Conservation (phyloP, 2,113 vertebrate genomes). For the Oncorhynchus mykiss region DNA sequence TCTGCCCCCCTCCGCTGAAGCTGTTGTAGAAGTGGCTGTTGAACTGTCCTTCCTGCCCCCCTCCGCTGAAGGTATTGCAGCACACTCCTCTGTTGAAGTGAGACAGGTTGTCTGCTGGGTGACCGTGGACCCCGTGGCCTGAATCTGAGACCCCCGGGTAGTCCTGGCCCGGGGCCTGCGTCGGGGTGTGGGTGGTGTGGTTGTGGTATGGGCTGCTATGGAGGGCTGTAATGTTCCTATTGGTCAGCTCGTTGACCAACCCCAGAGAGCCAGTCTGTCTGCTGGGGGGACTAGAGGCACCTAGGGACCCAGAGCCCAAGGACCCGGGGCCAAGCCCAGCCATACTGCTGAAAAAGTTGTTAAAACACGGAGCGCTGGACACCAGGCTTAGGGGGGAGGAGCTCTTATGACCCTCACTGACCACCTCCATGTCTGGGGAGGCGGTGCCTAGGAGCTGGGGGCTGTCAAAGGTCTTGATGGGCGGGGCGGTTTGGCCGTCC, state of each 20-base stretch:
- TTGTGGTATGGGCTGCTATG: constrained; percentile 57
- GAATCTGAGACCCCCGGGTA: constrained; percentile 1
- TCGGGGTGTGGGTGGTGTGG: constrained; percentile 45
- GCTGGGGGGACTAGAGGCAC: constrained; percentile 48
- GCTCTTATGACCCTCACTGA: constrained; percentile 74
- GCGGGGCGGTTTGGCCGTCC: constrained; percentile 46
- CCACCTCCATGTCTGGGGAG: constrained; percentile 80
- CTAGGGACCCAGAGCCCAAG: constrained; percentile 53
- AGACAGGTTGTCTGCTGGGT: constrained; percentile 62
- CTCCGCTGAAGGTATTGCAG: constrained; percentile 87
- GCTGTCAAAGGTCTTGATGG: constrained; percentile 75
- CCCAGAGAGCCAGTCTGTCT: constrained; percentile 70
- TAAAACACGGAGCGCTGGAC: constrained; percentile 78
- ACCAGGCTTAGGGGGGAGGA: constrained; percentile 76
- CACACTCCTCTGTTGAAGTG: constrained; percentile 81
- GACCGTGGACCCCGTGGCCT: constrained; percentile 33
- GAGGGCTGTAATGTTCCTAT: constrained; percentile 78
- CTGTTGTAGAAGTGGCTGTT: constrained; percentile 87
- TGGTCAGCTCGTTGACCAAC: constrained; percentile 75
- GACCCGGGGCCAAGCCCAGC: constrained; percentile 71
- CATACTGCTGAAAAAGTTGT: constrained; percentile 91
- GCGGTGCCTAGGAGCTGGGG: constrained; percentile 78
- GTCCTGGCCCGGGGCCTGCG: constrained; percentile 49
- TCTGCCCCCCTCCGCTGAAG: constrained; percentile 84
- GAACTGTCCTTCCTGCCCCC: constrained; percentile 84